Conservation (phyloP, 2,113 vertebrate species). For the Bagarius yarrelli region DNA sequence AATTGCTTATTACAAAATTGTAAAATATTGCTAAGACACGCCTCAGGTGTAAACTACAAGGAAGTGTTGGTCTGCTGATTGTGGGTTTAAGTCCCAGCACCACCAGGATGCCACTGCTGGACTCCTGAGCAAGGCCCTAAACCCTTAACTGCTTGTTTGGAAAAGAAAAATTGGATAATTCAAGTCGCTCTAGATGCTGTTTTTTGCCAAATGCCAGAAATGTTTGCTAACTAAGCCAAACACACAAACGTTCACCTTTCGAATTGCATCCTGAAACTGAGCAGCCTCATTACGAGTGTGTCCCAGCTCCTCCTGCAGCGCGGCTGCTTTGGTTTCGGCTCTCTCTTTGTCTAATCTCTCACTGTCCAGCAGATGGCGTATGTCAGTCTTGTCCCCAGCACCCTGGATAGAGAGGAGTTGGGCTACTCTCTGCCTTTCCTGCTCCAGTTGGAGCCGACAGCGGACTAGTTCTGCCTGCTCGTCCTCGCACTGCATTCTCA, state of each 20-base stretch:
- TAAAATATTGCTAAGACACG: no score
- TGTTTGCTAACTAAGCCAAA: neutral
- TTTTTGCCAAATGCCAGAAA: no score
- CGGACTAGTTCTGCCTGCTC: conserved; percentile 79
- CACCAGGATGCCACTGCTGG: no score
- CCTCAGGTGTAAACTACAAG: no score
- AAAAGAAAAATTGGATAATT: no score
- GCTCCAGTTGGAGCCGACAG: conserved; percentile 79
- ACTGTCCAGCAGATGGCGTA: conserved; percentile 80
- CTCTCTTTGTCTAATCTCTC: conserved; percentile 81
- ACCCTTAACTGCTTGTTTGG: no score
- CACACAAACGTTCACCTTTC: conserved; percentile 71
- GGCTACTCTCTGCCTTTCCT: conserved; percentile 79
- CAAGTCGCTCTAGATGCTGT: no score
- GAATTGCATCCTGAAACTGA: conserved; percentile 75
- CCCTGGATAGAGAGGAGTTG: conserved; percentile 83
- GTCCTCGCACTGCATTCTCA: conserved; percentile 69
- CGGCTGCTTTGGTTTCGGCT: conserved; percentile 72
- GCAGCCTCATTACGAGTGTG: conserved; percentile 77
- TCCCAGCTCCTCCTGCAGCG: conserved; percentile 79
- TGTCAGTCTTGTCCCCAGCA: conserved; percentile 79
- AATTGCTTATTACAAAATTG: no score
- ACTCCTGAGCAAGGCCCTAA: no score
- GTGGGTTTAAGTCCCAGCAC: no score
- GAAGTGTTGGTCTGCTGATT: no score